Evolutionary conservation across 2,797 vertebrate genomes (phyloP).

Genomic region (Pterois miles): DNA sequence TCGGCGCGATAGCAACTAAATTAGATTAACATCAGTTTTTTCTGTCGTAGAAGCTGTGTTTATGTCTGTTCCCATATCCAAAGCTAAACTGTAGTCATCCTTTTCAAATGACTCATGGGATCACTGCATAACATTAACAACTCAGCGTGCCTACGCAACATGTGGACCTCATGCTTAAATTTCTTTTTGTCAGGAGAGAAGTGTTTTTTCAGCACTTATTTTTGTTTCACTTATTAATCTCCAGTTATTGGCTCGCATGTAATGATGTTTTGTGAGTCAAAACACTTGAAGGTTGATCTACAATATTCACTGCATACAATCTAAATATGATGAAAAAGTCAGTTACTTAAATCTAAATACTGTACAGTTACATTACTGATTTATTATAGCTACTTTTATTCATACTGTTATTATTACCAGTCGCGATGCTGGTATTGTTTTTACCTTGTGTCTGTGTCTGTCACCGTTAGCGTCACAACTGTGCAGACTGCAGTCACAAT

Average conservation of each 20-base stretch:
- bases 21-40: constrained; percentile 39
- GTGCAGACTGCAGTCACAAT: no score
- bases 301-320: background rate
- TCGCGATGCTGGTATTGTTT: no score
- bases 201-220: constrained; percentile 5
- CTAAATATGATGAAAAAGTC: no score
- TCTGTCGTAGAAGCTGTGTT: constrained; percentile 20
- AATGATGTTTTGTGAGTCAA: background rate
- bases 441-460: no score
- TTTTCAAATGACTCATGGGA: constrained; percentile 58
- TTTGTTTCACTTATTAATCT: background rate
- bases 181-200: constrained; percentile 12
- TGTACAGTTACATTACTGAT: background rate
- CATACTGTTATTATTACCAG: background rate
- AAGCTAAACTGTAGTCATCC: constrained; percentile 42
- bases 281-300: background rate
- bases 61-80: constrained; percentile 30
- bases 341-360: no score
- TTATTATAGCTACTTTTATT: background rate
- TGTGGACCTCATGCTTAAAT: constrained; percentile 38
- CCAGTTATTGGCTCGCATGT: background rate
- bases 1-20: constrained; percentile 20
- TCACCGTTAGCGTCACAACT: no score
- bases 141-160: constrained; percentile 41
- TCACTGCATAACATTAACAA: constrained; percentile 45